These are phyloP conservation scores for Thera britannica DNA, from an alignment of 2,888 invertebrate genomes.

Conservation along the genomic window DNA sequence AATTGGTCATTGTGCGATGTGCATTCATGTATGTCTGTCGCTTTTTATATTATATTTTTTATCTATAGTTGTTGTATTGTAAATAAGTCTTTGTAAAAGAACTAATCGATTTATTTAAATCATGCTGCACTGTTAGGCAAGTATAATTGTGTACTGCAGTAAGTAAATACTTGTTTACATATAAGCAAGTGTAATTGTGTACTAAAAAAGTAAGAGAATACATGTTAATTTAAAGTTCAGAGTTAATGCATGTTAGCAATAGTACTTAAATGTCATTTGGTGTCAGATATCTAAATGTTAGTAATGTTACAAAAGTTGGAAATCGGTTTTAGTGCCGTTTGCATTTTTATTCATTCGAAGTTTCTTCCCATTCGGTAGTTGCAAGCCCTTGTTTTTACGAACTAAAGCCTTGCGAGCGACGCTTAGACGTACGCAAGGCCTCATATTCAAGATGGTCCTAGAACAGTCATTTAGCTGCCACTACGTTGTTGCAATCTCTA, in stretches of 20 bases:
- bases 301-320: slow-evolving; percentile 1
- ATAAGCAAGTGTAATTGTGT: not conserved
- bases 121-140: slow-evolving; percentile 36
- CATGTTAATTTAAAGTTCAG: slow-evolving; percentile 5
- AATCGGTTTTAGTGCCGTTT: not conserved
- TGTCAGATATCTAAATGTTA: slow-evolving; percentile 18
- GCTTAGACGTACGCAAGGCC: too few species aligned
- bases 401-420: too few species aligned
- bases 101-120: slow-evolving; percentile 40
- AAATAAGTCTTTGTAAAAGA: slow-evolving; percentile 50
- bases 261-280: slow-evolving; percentile 43
- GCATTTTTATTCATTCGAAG: not conserved
- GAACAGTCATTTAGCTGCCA: too few species aligned
- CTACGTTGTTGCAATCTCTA: too few species aligned
- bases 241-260: slow-evolving; percentile 38
- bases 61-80: slow-evolving; percentile 46
- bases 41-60: slow-evolving; percentile 35
- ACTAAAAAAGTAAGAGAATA: not conserved
- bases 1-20: slow-evolving; percentile 23
- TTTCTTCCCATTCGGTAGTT: not conserved
- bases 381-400: too few species aligned
- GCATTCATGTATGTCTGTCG: slow-evolving; percentile 31
- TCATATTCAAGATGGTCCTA: too few species aligned
- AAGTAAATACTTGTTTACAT: too few species aligned
- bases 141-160: slow-evolving; percentile 12